Percentiles rank a stretch among this genome's conserved stretches.
phyloP scores from a whole-genome alignment of 2,113 vertebrate species.

The Pteruthius melanotis region DNA sequence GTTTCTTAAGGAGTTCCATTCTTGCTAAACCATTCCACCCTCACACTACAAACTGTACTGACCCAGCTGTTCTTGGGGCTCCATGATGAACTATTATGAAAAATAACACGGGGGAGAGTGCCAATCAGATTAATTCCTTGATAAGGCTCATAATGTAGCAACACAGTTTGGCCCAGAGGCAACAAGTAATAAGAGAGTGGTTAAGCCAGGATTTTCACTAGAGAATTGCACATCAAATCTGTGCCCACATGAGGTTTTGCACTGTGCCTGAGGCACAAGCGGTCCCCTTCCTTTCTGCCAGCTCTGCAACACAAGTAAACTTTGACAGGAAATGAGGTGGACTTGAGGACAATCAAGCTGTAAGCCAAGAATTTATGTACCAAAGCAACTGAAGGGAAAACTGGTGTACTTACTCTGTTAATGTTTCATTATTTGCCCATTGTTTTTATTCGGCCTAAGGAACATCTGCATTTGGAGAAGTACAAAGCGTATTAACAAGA shows the following conservation, averaged over 20 bases:
- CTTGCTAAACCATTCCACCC: neutral
- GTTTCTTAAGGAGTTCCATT: neutral
- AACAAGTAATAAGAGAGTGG: neutral
- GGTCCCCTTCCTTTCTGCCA: neutral
- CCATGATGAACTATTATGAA: neutral
- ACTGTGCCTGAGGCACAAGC: neutral
- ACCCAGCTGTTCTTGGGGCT: neutral
- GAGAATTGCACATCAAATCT: neutral
- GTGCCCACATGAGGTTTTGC: neutral
- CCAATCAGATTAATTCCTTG: neutral
- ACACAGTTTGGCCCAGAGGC: neutral
- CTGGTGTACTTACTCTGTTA: neutral
- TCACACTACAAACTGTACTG: neutral
- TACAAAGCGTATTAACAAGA: neutral
- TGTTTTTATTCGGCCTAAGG: neutral
- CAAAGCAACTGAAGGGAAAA: neutral
- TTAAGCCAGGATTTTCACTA: neutral
- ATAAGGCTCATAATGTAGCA: neutral
- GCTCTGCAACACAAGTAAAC: neutral
- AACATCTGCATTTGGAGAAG: neutral
- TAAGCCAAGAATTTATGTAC: neutral
- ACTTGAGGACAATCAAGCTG: neutral
- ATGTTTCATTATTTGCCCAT: neutral
- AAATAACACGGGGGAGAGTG: neutral
- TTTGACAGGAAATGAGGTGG: neutral